Evolutionary conservation across 2,113 vertebrate species (phyloP), one percentile per base, ranked within the genome.

Genomic region (Anser brachyrhynchus): DNA sequence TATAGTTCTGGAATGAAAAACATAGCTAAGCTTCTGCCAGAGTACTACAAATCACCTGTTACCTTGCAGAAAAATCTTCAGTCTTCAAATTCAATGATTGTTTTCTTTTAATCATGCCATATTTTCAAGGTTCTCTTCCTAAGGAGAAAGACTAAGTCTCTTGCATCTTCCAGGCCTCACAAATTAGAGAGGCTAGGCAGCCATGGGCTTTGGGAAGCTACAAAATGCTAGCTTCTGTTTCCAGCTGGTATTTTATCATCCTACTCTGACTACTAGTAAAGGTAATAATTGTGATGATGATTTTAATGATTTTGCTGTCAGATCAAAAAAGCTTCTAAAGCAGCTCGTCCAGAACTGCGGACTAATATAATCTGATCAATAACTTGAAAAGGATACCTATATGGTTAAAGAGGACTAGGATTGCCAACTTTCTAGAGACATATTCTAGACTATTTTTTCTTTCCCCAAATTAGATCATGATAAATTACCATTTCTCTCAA

Each of bases 271-370:
- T 71, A 41, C 39, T 52, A 71, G 73, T 35, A 80, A 86, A 83
- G n/a, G 52, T 59, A 93, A 39, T 61, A 75, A 46, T 70, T 18
- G 23, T 51, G 76, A 84, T 72, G 16, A 16, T 37, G 74, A 17
- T 80, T 8, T 3, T 12, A 95, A 94, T 64, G 90, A 77, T 92
- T 92, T 81, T 74, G n/a, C 92, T 81, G 52, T 86, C 76, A 94
- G 43, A 89, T 3, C 1, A 13, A 89, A 92, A 92, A 80, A 74
- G 26, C 74, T 85, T 91, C 74, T 75, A 85, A 26, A 76, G 58
- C 44, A 87, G 84, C 62, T 76, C 44, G 77, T 87, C 15, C 59
- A 94, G 89, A 71, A 13, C 64, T 82, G 81, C 64, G 85, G 74
- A 85, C 71, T 69, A 87, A 65, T 69, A 57, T 39, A 62, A 92